These are phyloP conservation scores for Dicyrtoma fusca DNA, from an alignment of 2,888 invertebrate genomes.

Conservation along the genomic window DNA sequence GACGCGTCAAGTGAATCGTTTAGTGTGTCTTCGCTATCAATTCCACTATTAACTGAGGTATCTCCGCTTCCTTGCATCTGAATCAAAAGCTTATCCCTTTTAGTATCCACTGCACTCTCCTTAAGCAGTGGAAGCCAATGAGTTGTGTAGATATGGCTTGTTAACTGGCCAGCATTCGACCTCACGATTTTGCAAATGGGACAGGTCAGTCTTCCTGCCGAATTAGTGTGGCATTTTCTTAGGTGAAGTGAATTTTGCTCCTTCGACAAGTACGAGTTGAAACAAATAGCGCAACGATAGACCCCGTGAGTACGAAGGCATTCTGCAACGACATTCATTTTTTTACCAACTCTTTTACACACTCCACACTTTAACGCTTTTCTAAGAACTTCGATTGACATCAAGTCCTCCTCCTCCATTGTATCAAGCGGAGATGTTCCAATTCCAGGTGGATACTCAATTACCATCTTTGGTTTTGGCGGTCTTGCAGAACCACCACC, in stretches of 20 bases:
- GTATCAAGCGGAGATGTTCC: constrained; percentile 52
- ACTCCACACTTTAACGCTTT: constrained; percentile 47
- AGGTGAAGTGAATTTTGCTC: constrained; percentile 47
- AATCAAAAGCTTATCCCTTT: neutral
- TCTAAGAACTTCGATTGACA: constrained; percentile 38
- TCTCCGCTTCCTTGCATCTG: constrained; percentile 12
- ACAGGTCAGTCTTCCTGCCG: constrained; percentile 37
- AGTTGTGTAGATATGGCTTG: constrained; percentile 45
- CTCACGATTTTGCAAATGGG: constrained; percentile 49
- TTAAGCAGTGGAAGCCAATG: constrained; percentile 46
- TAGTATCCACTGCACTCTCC: constrained; percentile 1
- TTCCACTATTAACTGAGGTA: neutral
- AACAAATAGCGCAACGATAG: constrained; percentile 53
- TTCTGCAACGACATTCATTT: constrained; percentile 45
- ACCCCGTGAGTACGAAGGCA: constrained; percentile 52
- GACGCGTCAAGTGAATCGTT: constrained; percentile 1
- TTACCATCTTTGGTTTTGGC: neutral
- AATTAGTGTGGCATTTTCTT: constrained; percentile 43
- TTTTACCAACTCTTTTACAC: constrained; percentile 44
- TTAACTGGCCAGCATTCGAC: constrained; percentile 51
- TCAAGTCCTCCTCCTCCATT: constrained; percentile 46
- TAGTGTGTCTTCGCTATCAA: constrained; percentile 2
- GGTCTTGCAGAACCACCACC: neutral
- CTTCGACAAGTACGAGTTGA: constrained; percentile 51
- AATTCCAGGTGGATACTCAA: constrained; percentile 46